Percentiles rank a stretch among this genome's conserved stretches.
phyloP scores from a whole-genome alignment of 53 echinoderm and acorn worm species.

The Patiria pectinifera region DNA sequence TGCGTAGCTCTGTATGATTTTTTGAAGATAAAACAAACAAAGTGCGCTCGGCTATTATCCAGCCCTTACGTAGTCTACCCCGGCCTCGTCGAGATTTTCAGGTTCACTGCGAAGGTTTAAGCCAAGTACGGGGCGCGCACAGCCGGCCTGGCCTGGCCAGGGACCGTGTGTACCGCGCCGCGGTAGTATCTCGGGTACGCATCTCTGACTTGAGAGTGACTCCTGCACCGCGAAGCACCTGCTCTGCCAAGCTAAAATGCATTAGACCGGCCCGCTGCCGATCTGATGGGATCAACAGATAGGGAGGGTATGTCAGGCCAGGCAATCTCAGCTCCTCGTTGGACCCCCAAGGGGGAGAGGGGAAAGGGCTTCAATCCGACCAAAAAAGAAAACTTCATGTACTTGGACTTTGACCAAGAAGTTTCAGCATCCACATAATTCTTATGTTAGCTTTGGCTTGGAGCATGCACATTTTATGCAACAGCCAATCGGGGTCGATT shows the following conservation, averaged over 20 bases:
- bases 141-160: not conserved
- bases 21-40: no score
- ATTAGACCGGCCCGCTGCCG: constrained; percentile 50
- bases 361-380: constrained; percentile 10
- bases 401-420: constrained; percentile 40
- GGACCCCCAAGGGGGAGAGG: constrained; percentile 7
- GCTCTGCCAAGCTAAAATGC: constrained; percentile 49
- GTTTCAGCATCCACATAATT: not conserved
- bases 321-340: constrained; percentile 49
- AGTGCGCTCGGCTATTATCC: no score
- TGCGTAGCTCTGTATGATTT: no score
- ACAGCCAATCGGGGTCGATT: no score
- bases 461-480: no score
- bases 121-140: not conserved
- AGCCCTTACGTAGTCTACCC: not conserved
- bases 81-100: not conserved
- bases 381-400: constrained; percentile 51
- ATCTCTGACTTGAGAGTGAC: constrained; percentile 8
- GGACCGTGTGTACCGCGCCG: not conserved
- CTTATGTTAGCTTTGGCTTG: no score
- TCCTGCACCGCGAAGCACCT: constrained; percentile 33
- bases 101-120: not conserved
- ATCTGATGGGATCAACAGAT: constrained; percentile 57
- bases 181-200: not conserved
- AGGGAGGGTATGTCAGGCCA: constrained; percentile 22